A percentile compares a stretch with the other conserved stretches of the same genome.
Conservation (phyloP, 2,797 vertebrate species). For the Phataginus tricuspis region DNA sequence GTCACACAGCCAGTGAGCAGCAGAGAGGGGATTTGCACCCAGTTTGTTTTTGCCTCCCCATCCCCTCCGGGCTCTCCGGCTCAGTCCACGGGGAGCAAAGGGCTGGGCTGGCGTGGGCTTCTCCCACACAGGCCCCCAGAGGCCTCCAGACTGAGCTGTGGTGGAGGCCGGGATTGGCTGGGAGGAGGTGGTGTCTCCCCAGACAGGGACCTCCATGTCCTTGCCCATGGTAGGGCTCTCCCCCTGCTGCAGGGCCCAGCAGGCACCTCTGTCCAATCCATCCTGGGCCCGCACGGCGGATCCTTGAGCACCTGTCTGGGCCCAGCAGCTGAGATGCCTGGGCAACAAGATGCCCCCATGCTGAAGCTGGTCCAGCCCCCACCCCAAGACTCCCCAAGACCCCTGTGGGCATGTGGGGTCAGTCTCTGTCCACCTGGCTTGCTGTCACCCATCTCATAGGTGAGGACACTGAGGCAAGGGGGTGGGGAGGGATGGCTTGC, state of each 20-base stretch:
- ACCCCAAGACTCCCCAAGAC: not conserved
- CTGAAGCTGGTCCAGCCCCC: not conserved
- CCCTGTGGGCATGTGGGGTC: not conserved
- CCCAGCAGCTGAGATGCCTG: not conserved
- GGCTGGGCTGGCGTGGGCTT: not conserved
- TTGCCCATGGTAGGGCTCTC: not conserved
- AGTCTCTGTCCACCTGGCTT: not conserved
- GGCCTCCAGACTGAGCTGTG: not conserved
- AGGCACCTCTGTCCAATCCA: not conserved
- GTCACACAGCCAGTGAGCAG: not conserved
- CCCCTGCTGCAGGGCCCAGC: not conserved
- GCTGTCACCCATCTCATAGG: not conserved
- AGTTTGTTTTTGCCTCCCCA: not conserved
- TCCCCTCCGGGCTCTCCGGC: too few relatives aligned
- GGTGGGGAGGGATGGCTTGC: accelerated
- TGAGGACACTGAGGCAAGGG: not conserved
- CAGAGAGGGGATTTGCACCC: not conserved
- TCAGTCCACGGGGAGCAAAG: not conserved
- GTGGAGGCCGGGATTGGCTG: not conserved
- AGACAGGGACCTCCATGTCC: not conserved
- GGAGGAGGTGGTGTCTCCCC: too few relatives aligned
- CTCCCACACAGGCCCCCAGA: not conserved
- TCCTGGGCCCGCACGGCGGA: accelerated
- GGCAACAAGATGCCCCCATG: not conserved
- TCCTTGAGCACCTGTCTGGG: not conserved